Conservation (phyloP, 2,888 invertebrate genomes). For the Octodonta nipae region DNA sequence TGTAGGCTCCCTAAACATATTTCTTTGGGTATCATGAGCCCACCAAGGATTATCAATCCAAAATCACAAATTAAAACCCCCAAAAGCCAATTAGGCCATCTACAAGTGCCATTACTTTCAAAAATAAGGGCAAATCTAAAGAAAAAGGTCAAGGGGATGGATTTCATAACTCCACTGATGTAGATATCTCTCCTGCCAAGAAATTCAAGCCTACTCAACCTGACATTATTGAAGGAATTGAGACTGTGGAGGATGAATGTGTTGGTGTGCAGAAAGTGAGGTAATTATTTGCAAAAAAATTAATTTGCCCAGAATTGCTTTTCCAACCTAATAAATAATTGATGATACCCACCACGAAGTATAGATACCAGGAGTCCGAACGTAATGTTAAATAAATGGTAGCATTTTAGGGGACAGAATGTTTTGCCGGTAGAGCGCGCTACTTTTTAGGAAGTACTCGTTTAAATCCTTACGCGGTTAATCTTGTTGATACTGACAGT, state of each 20-base stretch:
- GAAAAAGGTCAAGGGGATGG: conserved; percentile 26
- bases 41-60: conserved; percentile 16
- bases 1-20: conserved; percentile 14
- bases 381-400: too few relatives aligned
- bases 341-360: too few relatives aligned
- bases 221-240: conserved; percentile 15
- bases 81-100: conserved; percentile 18
- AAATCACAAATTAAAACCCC: conserved; percentile 19
- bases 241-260: conserved; percentile 20
- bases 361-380: too few relatives aligned
- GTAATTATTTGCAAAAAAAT: too few relatives aligned
- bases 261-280: conserved; percentile 8
- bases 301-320: too few relatives aligned
- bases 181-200: conserved; percentile 24
- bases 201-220: conserved; percentile 18
- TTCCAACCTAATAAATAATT: too few relatives aligned
- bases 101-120: conserved; percentile 11
- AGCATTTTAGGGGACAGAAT: too few relatives aligned
- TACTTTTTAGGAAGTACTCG: too few relatives aligned
- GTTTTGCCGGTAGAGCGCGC: too few relatives aligned
- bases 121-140: conserved; percentile 6
- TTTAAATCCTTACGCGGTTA: too few relatives aligned
- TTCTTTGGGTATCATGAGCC: conserved; percentile 16
- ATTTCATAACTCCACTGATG: conserved; percentile 15
- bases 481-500: too few relatives aligned